Conservation (phyloP, 2,113 vertebrate genomes). For the Vulpes vulpes region DNA sequence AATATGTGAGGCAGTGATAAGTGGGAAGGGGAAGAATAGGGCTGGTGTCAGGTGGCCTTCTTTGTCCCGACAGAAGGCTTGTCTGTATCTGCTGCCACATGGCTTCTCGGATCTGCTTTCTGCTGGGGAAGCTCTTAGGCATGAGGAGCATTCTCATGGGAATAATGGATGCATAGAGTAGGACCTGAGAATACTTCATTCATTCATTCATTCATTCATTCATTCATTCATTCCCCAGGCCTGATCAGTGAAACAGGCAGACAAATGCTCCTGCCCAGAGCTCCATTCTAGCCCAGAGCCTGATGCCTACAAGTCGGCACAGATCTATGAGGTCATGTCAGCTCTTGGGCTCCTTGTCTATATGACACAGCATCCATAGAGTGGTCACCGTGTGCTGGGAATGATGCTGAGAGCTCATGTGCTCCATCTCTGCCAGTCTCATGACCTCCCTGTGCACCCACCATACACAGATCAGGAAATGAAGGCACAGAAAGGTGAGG, state of each 20-base stretch:
- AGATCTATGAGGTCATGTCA: fast-evolving
- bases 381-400: not conserved
- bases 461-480: not conserved
- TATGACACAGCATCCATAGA: fast-evolving
- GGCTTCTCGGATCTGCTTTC: not conserved
- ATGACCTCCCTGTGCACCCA: fast-evolving
- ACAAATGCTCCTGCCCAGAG: not conserved
- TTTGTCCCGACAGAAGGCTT: not conserved
- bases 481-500: not conserved
- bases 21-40: too few relatives aligned
- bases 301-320: not conserved
- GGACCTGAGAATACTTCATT: not conserved
- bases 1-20: too few relatives aligned
- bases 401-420: fast-evolving
- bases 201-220: not conserved
- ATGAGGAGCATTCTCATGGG: not conserved
- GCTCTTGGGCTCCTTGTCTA: not conserved
- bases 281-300: not conserved
- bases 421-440: not conserved
- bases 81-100: not conserved
- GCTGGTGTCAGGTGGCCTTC: not conserved
- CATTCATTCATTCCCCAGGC: not conserved
- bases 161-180: not conserved
- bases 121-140: not conserved
- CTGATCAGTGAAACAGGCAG: not conserved